Evolutionary conservation across 1,140 invertebrate genomes (phyloP), one percentile per base, ranked within the genome.

Genomic region (Drosophila prosaltans): DNA sequence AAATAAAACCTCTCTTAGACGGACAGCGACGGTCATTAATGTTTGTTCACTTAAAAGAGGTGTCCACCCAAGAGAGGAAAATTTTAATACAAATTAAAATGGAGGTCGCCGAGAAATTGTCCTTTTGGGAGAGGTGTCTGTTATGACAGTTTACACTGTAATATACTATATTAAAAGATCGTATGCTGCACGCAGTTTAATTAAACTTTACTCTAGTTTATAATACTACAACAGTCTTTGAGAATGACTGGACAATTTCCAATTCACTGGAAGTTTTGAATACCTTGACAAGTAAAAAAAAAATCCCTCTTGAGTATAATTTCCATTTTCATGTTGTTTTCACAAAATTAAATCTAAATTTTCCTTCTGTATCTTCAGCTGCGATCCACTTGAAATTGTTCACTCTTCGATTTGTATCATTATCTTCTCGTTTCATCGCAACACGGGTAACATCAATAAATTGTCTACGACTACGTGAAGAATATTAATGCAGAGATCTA

Each of bases 371-470:
- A 48, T 26, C 45, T 40, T 40, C 0, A 11, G 8, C 7, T 48
- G 21, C 9, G 21, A 26, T 51, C 21, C 0, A 26, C 45, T 32
- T 57, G 10, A 57, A 30, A 57, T 7, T 36, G 3, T 48, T 45
- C 9, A 8, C 40, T 40, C 2, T 51, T 40, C 32, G 32, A 58
- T 21, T 39, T 24, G 7, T 24, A 48, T 32, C n/a, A 10, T 63
- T 63, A 51, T 63, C 61, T 45, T 5, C 10, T 2, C 9, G 11
- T 51, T 11, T 10, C 21, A 51, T 63, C 61, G 28, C 28, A 24
- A 36, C 43, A 48, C 61, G 43, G 36, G 21, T 59, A 59, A 51
- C 43, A 48, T 58, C 62, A 65, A 48, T 65, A 70, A 48, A 65
- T 58, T 32, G 58, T 63, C 40, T 48, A 32, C 41, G 16, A 48